Evolutionary conservation across 2,797 vertebrate genomes (phyloP), one percentile per base, ranked within the genome.

Genomic region (Choloepus didactylus): DNA sequence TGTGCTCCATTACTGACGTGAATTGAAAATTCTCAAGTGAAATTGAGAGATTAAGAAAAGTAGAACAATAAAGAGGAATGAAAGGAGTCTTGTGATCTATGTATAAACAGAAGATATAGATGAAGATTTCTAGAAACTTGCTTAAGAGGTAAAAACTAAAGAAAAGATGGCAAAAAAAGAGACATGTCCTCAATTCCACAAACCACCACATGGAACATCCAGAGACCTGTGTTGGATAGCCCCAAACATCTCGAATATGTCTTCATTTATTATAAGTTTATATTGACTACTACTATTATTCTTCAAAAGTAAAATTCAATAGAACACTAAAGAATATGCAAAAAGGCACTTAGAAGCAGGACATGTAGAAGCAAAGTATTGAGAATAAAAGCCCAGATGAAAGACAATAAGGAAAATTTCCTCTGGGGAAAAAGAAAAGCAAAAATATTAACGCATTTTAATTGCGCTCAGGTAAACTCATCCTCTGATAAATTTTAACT

Each of bases 391-490:
- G 29, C 29, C 38, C 73, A 87, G 35, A 67, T n/a, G 67, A 92
- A n/a, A 70, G 44, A 31, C 6, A 51, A 82, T 46, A 51, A 60
- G 73, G 46, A 77, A 85, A 46, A 35, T 44, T 29, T 62, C 54
- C 90, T 31, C 62, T 60, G 27, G 56, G 49, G 62, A 89, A 44
- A 0, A 84, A 76, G 19, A 72, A n/a, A 62, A 8, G 19, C 2
- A 14, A 60, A 95, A 62, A 62, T 72, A 75, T 44, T 25, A 81
- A 67, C 44, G 56, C 35, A 83, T 35, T 60, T 89, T 82, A 81
- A 85, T 84, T 81, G 41, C 64, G 38, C 31, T n/a, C 18, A n/a
- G 86, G 60, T 31, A 72, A 94, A 87, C 81, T 84, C 31, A 25
- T n/a, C 19, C 59, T 46, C 35, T 46, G 73, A 49, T 5, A 41